Evolutionary conservation across 2,113 vertebrate genomes (phyloP).

Genomic region (Axis porcinus): DNA sequence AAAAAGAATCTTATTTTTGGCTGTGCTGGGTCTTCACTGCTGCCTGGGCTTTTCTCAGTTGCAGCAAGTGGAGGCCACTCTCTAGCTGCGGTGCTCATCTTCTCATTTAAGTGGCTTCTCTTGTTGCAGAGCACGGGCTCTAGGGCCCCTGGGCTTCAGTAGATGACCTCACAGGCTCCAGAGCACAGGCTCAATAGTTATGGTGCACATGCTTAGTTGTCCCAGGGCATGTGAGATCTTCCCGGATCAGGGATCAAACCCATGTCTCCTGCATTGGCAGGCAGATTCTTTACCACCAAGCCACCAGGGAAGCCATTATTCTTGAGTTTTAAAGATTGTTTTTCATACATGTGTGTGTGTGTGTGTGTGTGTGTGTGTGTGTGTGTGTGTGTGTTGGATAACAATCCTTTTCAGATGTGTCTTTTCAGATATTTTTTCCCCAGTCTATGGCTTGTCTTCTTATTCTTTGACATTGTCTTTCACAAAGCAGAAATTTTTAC

Average conservation of each 20-base stretch:
- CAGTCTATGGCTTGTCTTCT: neutral
- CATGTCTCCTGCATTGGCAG: neutral
- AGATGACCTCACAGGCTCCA: fast-evolving
- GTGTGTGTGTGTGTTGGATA: neutral
- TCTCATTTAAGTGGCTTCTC: neutral
- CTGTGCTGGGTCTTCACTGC: neutral
- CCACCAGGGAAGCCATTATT: neutral
- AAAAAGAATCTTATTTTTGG: too few relatives aligned
- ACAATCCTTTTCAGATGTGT: neutral
- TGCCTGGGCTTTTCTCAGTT: neutral
- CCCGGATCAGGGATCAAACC: neutral
- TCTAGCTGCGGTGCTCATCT: neutral
- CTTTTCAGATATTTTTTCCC: neutral
- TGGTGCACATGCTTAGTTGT: neutral
- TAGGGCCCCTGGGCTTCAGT: neutral
- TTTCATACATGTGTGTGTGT: fast-evolving
- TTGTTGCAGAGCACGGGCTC: neutral
- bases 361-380: neutral
- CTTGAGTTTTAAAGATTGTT: neutral
- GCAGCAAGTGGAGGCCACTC: neutral
- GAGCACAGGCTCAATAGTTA: neutral
- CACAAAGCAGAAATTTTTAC: neutral
- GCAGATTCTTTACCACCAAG: neutral
- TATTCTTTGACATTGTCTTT: neutral
- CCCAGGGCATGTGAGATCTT: neutral